A percentile compares a stretch with the other conserved stretches of the same genome.
phyloP scores from a whole-genome alignment of 2,113 vertebrate species.

The Pelobates fuscus region DNA sequence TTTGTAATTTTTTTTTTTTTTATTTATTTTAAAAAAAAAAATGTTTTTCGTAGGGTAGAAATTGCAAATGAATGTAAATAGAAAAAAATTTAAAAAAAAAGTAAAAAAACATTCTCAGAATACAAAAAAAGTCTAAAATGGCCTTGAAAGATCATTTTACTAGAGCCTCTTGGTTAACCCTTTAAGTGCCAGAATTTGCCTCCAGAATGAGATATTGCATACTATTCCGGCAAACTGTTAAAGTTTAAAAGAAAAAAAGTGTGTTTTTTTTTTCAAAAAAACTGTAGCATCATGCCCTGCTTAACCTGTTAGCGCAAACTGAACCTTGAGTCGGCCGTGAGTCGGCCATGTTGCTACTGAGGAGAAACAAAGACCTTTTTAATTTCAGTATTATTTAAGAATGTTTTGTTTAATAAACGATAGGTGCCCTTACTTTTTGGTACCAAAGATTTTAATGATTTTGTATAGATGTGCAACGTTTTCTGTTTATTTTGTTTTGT shows the following conservation, averaged over 20 bases:
- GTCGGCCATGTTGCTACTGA: constrained; percentile 4
- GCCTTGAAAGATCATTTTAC: neutral
- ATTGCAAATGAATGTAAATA: constrained; percentile 6
- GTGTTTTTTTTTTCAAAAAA: no score
- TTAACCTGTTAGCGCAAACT: constrained; percentile 23
- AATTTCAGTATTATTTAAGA: constrained; percentile 50
- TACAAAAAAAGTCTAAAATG: constrained; percentile 3
- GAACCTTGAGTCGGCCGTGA: neutral
- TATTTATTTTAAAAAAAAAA: no score
- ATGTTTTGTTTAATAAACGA: constrained; percentile 51
- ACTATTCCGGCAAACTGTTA: neutral
- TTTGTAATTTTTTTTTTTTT: constrained; percentile 56
- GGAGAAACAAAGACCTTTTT: constrained; percentile 38
- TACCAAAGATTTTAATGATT: constrained; percentile 76
- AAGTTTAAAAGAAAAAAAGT: constrained; percentile 16
- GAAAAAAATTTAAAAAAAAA: neutral
- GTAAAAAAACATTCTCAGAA: no score
- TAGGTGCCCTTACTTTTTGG: constrained; percentile 66
- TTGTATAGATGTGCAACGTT: constrained; percentile 50
- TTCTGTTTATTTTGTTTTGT: constrained; percentile 33
- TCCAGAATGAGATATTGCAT: constrained; percentile 8
- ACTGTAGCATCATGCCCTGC: constrained; percentile 48
- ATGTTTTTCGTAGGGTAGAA: constrained; percentile 41
- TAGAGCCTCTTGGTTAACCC: neutral
- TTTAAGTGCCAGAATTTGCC: constrained; percentile 8